phyloP scores from a whole-genome alignment of 2,797 vertebrate genomes.

The Chelonia mydas region DNA sequence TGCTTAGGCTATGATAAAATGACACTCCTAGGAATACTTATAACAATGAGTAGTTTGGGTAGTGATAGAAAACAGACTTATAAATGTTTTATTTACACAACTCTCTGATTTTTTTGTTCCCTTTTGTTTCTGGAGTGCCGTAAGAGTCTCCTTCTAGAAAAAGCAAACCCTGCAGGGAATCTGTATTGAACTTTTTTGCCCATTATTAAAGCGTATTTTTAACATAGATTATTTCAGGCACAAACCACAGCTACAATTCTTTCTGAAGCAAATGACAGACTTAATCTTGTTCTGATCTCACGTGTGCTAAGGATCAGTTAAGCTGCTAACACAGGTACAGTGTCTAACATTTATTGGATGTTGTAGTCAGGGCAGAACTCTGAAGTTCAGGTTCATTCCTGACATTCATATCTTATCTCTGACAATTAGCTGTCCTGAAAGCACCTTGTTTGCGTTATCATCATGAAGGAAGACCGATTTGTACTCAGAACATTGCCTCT shows the following conservation, averaged over 20 bases:
- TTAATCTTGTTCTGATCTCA: conserved; percentile 27
- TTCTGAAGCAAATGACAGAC: conserved; percentile 12
- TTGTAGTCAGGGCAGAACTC: neutral
- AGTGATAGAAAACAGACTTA: conserved; percentile 51
- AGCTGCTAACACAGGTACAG: neutral
- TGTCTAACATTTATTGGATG: conserved; percentile 1
- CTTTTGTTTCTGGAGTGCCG: neutral
- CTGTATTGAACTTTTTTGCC: neutral
- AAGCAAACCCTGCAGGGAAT: neutral
- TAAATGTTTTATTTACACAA: conserved; percentile 55
- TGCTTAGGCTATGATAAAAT: conserved; percentile 41
- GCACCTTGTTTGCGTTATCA: conserved; percentile 44
- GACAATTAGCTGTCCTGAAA: conserved; percentile 62
- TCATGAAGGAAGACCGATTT: neutral
- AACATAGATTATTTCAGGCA: neutral
- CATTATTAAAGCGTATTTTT: neutral
- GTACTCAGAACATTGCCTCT: neutral
- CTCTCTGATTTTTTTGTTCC: neutral
- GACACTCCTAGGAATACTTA: conserved; percentile 46
- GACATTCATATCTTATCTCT: conserved; percentile 65
- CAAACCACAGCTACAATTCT: neutral
- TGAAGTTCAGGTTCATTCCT: neutral
- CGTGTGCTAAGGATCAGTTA: neutral
- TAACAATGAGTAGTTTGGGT: conserved; percentile 48
- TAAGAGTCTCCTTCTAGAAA: conserved; percentile 32